Percentiles rank a stretch among this genome's conserved stretches.
These are phyloP conservation scores for Drosophila yakuba DNA, from an alignment of 1,140 invertebrate genomes.

Conservation along the genomic window DNA sequence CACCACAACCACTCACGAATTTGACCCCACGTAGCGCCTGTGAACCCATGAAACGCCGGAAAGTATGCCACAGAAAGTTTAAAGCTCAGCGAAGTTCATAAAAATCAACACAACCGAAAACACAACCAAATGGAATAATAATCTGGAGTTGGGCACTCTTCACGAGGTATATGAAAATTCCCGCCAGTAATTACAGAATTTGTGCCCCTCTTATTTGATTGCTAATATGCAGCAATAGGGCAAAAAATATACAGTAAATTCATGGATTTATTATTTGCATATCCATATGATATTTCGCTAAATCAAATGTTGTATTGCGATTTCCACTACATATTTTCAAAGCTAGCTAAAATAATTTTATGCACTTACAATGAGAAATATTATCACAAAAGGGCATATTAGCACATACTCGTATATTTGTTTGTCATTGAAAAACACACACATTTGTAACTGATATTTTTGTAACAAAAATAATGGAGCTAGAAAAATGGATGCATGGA, in stretches of 20 bases:
- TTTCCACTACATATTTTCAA: no score
- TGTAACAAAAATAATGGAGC: no score
- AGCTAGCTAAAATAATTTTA: not conserved
- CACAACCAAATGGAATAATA: conserved; percentile 50
- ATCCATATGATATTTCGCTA: not conserved
- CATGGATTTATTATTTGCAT: not conserved
- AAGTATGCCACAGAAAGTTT: conserved; percentile 56
- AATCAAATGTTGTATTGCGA: not conserved
- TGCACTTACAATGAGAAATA: not conserved
- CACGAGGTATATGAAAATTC: conserved; percentile 5
- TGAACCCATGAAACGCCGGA: conserved; percentile 41
- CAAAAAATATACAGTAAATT: not conserved
- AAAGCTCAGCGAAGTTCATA: conserved; percentile 52
- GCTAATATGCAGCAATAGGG: not conserved
- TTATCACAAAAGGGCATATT: not conserved
- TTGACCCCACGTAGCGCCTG: conserved; percentile 54
- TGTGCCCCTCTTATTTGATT: not conserved
- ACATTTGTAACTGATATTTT: not conserved
- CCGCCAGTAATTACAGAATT: not conserved
- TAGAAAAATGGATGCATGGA: no score
- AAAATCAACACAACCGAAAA: conserved; percentile 41
- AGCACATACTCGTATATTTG: not conserved
- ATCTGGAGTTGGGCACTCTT: conserved; percentile 22
- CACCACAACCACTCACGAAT: conserved; percentile 6
- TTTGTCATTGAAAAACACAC: no score